A percentile compares a stretch with the other conserved stretches of the same genome.
phyloP scores from a whole-genome alignment of 2,888 invertebrate species.

The Trichogramma evanescens region DNA sequence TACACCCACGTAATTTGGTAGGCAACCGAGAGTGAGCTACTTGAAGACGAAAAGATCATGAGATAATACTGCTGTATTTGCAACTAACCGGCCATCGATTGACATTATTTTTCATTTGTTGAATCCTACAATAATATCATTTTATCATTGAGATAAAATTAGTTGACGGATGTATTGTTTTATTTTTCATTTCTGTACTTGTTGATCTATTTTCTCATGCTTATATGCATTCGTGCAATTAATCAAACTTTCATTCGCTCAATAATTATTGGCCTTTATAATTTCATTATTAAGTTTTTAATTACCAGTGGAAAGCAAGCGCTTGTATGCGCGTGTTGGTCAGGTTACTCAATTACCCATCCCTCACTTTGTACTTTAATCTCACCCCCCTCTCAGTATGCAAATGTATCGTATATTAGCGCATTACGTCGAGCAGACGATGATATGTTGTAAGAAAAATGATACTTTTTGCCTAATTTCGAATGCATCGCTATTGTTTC shows the following conservation, averaged over 20 bases:
- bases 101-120: slow-evolving; percentile 5
- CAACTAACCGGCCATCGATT: slow-evolving; percentile 2
- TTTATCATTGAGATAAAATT: too few species aligned
- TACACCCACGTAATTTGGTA: neutral
- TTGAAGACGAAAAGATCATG: slow-evolving; percentile 39
- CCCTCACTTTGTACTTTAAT: neutral
- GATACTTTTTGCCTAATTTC: slow-evolving; percentile 6
- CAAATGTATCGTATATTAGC: neutral
- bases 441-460: slow-evolving; percentile 7
- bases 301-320: too few species aligned
- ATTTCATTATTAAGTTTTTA: too few species aligned
- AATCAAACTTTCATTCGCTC: too few species aligned
- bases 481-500: too few species aligned
- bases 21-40: slow-evolving; percentile 13
- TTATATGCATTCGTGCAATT: too few species aligned
- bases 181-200: too few species aligned
- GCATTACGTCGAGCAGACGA: neutral
- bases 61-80: slow-evolving; percentile 17
- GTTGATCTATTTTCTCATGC: too few species aligned
- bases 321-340: too few species aligned
- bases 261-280: too few species aligned
- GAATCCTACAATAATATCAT: too few species aligned
- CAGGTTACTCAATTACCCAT: neutral
- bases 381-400: neutral
- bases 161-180: too few species aligned